These are phyloP conservation scores for Tokudaia tokunoshimensis DNA, from an alignment of 2,797 vertebrate species.

Conservation along the genomic window DNA sequence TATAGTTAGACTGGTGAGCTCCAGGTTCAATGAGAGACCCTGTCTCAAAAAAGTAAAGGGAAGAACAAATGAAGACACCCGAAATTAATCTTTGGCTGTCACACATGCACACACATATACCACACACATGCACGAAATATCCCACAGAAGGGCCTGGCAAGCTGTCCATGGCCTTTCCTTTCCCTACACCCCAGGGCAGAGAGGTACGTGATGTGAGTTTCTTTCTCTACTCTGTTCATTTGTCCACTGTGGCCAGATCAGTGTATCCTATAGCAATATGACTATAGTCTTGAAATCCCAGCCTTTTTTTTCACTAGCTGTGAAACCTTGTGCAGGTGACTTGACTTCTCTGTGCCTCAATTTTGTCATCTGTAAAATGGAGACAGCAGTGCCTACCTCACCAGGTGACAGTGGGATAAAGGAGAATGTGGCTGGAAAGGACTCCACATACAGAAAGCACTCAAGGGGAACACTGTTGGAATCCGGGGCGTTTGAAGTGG, in stretches of 20 bases:
- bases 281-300: neutral
- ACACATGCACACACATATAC: neutral
- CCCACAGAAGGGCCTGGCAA: neutral
- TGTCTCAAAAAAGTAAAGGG: neutral
- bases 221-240: neutral
- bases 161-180: neutral
- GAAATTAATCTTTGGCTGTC: neutral
- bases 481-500: neutral
- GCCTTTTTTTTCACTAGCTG: conserved; percentile 9
- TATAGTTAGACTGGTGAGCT: neutral
- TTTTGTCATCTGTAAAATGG: conserved; percentile 69
- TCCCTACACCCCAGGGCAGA: neutral
- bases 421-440: neutral
- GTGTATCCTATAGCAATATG: neutral
- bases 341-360: conserved; percentile 68
- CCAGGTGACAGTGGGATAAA: neutral
- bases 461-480: neutral
- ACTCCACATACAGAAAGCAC: neutral
- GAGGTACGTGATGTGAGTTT: neutral
- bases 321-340: conserved; percentile 19
- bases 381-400: conserved; percentile 76
- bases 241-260: neutral
- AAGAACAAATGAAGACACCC: neutral
- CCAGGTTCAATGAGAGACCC: neutral
- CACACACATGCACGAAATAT: neutral